Base-by-base conservation (phyloP, 2,113 vertebrate genomes). In the Rafetus swinhoei region DNA sequence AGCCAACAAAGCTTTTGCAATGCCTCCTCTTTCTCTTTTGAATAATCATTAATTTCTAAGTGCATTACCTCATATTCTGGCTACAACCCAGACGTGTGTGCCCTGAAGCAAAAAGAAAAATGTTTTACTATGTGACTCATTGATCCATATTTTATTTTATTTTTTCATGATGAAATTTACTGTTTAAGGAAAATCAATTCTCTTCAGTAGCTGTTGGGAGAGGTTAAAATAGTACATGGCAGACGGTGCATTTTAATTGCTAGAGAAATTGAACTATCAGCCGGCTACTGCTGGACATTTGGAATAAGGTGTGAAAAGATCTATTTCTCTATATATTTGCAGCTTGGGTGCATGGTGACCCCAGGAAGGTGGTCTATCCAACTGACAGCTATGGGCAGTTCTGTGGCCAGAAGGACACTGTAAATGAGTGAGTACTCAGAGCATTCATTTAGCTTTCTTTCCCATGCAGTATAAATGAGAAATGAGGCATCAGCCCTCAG, bases 311-410 rank as follows among this genome's bases (percentile, higher is more conserved):
- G 59, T 85, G 96, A 62, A 95, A 79, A 94, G 50, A 6, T 29
- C 4, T 45, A 6, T 96, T 59, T 90, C 92, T 72, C 91, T 24
- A 84, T 69, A 24, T 95, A 16, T 95, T 98, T 97, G 50, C 97
- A 99, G 99, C 99, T 94, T 99, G 99, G 99, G 97, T 98, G 88
- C 98, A 99, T 1, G 99, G 99, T 0, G 99, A 99, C 95, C 99
- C 99, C 91, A 98, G 99, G 95, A 99, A 99, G 98, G 98, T 99
- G 79, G 96, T 99, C 88, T 99, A 99, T 93, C 99, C 99, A 52
- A 99, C 99, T 32, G 99, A 99, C 98, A 99, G 99, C 98, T 97
- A 98, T 11, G 99, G 99, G 21, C 98, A 99, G 89, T 99, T 99
- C 95, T 99, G 99, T 96, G 99, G 99, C 77, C 99, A 99, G 94